Base-by-base conservation (phyloP, 2,888 invertebrate species). In the Ceriagrion tenellum region DNA sequence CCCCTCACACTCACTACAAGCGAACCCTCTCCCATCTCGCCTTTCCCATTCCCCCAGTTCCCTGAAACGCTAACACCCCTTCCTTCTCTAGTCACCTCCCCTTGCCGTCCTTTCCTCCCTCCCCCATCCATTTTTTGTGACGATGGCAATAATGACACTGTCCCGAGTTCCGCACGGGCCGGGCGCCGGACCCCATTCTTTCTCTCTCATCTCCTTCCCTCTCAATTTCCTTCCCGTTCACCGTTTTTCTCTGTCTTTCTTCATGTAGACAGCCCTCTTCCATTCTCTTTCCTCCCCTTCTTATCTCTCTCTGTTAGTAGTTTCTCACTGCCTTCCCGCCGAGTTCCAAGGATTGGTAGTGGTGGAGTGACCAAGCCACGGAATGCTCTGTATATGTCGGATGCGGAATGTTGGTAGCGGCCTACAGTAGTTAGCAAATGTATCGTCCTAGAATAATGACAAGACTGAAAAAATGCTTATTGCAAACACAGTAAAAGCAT, bases 101-200 rank as follows among this genome's bases (percentile, higher is more conserved):
- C 35, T 20, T 8, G 35, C 40, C 88, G n/a, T n/a, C 88, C 16
- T 8, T 55, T 23, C 26, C n/a, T 55, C 55, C 23, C 88, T 47
- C 40, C 35, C 26, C 8, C 55, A 26, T n/a, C 13, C 10, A 59
- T 55, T 55, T 55, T 55, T 89, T 89, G 89, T n/a, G 35, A 55
- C 35, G n/a, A 55, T 55, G 89, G 89, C 35, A 89, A 89, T 89
- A 89, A 89, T 89, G 55, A 55, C 55, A 55, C 89, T 89, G 89
- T 55, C 55, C 23, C 40, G 88, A 35, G 88, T 88, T 88, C 47
- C 55, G 89, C 89, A 89, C 89, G 89, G 89, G 89, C 89, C 55
- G 55, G 89, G 55, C 55, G 55, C 89, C 55, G 55, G 26, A 3
- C 13, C 89, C 55, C 26, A 26, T 89, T 55, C 89, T 89, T 89